Evolutionary conservation across 2,888 invertebrate genomes (phyloP), one percentile per base, ranked within the genome.

Genomic region (Eurytoma californica): DNA sequence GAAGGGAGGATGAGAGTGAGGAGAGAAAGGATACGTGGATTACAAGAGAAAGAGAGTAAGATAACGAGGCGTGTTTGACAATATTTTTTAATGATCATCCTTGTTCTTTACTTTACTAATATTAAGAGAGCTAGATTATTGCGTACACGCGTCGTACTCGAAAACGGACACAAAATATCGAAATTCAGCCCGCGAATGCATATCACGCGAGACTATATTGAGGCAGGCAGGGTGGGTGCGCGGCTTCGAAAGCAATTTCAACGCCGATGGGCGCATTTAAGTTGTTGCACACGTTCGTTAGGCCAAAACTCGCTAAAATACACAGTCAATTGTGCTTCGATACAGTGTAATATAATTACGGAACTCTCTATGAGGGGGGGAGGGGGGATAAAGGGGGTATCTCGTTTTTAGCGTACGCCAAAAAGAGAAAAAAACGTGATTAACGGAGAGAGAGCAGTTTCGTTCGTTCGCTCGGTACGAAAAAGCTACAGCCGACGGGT

Each of bases 271-370:
- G 70, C 20, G 53, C 51, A 61, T 51, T 70, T 77, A 20, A 60
- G n/a, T 24, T 24, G 18, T 70, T 53, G 30, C 28, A 60, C 68
- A 60, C 75, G 65, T 77, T 72, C 55, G 69, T 80, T 88, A 88
- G 88, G 87, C 88, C 88, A 87, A 39, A 86, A 87, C 85, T 86
- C 83, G 83, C 85, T 83, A 83, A 84, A 47, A 18, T 84, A 84
- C 84, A 84, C 86, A 84, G 82, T 85, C 86, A 82, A 86, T 86
- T 85, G 88, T 86, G 87, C 87, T 87, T 84, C 84, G 84, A 84
- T 86, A 85, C 49, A 77, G 60, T 61, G 30, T 70, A 9, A 70
- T 73, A 68, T 68, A 75, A 57, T 65, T 12, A 39, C 39, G 39
- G 39, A 9, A 39, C 39, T 39, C 39, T 39, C 7, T 39, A 39